Evolutionary conservation across 1,140 invertebrate genomes (phyloP).

Genomic region (Dendrolimus kikuchii): DNA sequence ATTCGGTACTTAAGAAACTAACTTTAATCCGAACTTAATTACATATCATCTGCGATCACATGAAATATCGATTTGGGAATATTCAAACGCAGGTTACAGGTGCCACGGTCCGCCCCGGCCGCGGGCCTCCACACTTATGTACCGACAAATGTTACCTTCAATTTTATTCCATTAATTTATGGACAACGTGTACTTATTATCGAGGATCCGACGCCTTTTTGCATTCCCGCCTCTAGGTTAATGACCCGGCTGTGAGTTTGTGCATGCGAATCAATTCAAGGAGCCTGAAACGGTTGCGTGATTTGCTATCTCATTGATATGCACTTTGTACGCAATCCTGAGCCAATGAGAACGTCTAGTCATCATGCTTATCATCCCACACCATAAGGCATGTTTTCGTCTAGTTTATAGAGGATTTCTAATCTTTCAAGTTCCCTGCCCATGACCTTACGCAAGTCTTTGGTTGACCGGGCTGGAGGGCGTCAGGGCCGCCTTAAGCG

Average conservation of each 20-base stretch:
- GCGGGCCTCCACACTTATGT: constrained; percentile 39
- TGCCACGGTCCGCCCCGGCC: constrained; percentile 51
- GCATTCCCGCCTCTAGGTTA: constrained; percentile 8
- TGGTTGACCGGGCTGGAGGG: too few relatives aligned
- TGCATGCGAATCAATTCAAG: constrained; percentile 1
- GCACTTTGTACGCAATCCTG: too few relatives aligned
- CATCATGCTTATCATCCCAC: too few relatives aligned
- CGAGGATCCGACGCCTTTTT: constrained; percentile 7
- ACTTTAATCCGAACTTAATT: constrained; percentile 62
- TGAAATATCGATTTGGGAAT: constrained; percentile 65
- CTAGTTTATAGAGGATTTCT: too few relatives aligned
- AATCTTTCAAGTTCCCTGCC: too few relatives aligned
- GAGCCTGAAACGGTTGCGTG: background rate
- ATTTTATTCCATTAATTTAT: constrained; percentile 34
- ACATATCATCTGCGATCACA: constrained; percentile 51
- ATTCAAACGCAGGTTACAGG: constrained; percentile 53
- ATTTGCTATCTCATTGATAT: too few relatives aligned
- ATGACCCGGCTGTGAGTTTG: constrained; percentile 6
- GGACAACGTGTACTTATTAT: constrained; percentile 14
- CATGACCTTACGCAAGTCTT: too few relatives aligned
- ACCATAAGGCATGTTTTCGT: too few relatives aligned
- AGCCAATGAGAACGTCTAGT: too few relatives aligned
- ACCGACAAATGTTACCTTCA: constrained; percentile 22
- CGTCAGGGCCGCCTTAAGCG: too few relatives aligned
- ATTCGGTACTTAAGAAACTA: constrained; percentile 26